Evolutionary conservation across 64 coral and sea anemone species (phyloP).

Genomic region (Dendrophyllia cribrosa): DNA sequence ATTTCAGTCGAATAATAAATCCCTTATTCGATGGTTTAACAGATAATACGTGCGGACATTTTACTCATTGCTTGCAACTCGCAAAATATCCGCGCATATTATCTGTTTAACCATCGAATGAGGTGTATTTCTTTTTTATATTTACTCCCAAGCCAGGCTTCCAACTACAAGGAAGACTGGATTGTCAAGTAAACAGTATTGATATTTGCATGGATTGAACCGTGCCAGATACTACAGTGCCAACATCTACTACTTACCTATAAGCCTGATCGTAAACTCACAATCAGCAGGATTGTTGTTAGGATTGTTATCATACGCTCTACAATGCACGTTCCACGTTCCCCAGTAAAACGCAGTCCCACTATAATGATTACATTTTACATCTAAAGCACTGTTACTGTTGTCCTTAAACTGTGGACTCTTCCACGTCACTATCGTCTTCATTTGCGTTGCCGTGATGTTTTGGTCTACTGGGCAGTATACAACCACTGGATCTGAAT

Average conservation of each 20-base stretch:
- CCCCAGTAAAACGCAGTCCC: constrained; percentile 66
- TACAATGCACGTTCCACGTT: constrained; percentile 65
- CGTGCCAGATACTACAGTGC: too few species aligned
- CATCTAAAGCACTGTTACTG: not conserved
- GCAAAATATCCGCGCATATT: too few species aligned
- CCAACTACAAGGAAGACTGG: too few species aligned
- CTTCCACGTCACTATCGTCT: constrained; percentile 26
- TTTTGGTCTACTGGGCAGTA: constrained; percentile 41
- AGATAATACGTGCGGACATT: too few species aligned
- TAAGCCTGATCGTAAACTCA: constrained; percentile 25
- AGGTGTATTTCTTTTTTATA: too few species aligned
- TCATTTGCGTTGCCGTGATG: constrained; percentile 22
- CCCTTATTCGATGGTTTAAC: too few species aligned
- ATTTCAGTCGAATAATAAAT: too few species aligned
- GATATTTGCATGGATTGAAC: too few species aligned
- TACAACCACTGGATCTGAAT: constrained; percentile 38
- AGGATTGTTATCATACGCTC: constrained; percentile 61
- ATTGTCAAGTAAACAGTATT: too few species aligned
- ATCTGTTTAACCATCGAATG: too few species aligned
- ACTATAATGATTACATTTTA: constrained; percentile 54
- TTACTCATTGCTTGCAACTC: too few species aligned
- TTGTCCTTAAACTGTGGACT: constrained; percentile 60
- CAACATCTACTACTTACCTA: constrained; percentile 29
- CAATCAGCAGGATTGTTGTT: constrained; percentile 57
- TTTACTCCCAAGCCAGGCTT: too few species aligned